phyloP scores from a whole-genome alignment of 37 sponge, comb jelly and placozoan species.

The Chondrosia reniformis region DNA sequence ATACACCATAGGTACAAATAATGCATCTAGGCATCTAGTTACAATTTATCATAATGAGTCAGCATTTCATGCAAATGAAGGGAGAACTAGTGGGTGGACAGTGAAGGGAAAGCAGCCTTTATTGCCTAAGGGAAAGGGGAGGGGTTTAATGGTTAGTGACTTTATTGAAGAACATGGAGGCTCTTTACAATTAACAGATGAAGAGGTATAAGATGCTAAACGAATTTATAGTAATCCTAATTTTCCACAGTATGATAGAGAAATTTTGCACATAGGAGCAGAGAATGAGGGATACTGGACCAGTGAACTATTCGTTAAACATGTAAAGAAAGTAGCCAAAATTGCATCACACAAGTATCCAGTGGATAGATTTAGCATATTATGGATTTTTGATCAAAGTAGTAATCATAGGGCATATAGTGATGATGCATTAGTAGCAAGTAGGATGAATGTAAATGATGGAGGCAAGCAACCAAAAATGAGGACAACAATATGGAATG shows the following conservation, averaged over 20 bases:
- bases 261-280: conserved; percentile 1
- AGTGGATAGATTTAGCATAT: background rate
- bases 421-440: conserved; percentile 28
- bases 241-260: background rate
- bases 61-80: conserved; percentile 32
- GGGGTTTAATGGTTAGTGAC: conserved; percentile 34
- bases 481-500: background rate
- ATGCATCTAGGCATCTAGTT: background rate
- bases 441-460: conserved; percentile 25
- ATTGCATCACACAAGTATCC: conserved; percentile 33
- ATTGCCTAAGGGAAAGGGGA: conserved; percentile 16
- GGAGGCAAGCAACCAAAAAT: conserved; percentile 23
- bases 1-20: background rate
- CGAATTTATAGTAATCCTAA: background rate
- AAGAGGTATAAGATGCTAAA: conserved; percentile 4
- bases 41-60: conserved; percentile 39
- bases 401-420: conserved; percentile 13
- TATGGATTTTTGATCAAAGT: conserved; percentile 28
- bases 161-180: conserved; percentile 38
- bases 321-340: conserved; percentile 4
- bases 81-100: background rate
- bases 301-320: conserved; percentile 1
- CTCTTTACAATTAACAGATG: conserved; percentile 1
- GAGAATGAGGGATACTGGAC: conserved; percentile 26
- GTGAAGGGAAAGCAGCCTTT: conserved; percentile 22